Conservation (phyloP, 1,140 invertebrate species). For the Rhagoletis zephyria region DNA sequence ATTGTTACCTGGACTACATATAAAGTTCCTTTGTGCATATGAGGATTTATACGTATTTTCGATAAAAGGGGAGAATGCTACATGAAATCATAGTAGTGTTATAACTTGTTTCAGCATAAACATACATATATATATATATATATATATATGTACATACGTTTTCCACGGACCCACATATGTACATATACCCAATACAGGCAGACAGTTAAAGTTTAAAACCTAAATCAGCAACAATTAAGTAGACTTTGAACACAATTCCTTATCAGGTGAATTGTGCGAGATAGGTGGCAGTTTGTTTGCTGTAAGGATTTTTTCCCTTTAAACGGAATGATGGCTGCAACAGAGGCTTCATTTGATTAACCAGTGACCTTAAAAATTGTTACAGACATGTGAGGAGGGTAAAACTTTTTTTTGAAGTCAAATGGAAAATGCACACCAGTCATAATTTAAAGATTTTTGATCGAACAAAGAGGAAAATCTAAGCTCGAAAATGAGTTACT, state of each 20-base stretch:
- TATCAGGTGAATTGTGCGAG: not conserved
- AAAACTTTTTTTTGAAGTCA: not conserved
- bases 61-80: not conserved
- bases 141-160: too few relatives aligned
- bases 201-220: not conserved
- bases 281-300: not conserved
- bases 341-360: constrained; percentile 57
- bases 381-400: not conserved
- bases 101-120: not conserved
- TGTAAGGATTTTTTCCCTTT: not conserved
- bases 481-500: too few relatives aligned
- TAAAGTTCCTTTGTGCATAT: constrained; percentile 11
- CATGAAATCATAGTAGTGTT: constrained; percentile 56
- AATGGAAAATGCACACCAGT: not conserved
- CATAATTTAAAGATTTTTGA: not conserved
- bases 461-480: not conserved
- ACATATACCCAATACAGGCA: too few relatives aligned
- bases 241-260: not conserved
- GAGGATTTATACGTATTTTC: not conserved
- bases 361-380: not conserved
- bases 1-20: not conserved
- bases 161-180: too few relatives aligned
- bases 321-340: not conserved
- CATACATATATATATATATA: too few relatives aligned
- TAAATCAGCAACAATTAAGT: constrained; percentile 7